Conservation (phyloP, 2,113 vertebrate species). For the Poecile atricapillus region DNA sequence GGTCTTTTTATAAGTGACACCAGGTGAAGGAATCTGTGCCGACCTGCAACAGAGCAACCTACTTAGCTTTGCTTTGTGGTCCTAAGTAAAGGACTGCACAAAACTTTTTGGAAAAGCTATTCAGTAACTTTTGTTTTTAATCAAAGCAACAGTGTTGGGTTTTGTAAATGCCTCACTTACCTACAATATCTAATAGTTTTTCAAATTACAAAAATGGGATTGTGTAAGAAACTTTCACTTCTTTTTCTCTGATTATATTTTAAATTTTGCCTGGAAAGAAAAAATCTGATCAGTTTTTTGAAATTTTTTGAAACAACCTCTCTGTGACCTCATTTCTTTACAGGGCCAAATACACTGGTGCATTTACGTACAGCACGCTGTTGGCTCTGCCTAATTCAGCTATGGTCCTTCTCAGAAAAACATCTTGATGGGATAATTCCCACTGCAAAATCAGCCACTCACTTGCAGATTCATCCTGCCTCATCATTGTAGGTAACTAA, state of each 20-base stretch:
- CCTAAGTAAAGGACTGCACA: neutral
- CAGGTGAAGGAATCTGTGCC: constrained; percentile 25
- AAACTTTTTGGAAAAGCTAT: constrained; percentile 1
- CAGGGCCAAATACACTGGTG: neutral
- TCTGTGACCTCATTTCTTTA: neutral
- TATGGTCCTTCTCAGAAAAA: neutral
- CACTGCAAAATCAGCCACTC: neutral
- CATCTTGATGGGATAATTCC: neutral
- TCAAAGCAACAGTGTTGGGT: neutral
- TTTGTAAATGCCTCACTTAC: neutral
- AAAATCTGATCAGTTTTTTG: neutral
- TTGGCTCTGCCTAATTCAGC: neutral
- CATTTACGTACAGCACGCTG: neutral
- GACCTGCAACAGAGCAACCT: constrained; percentile 45
- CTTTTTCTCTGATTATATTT: neutral
- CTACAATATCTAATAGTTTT: neutral
- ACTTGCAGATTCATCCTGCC: neutral
- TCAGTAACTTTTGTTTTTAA: neutral
- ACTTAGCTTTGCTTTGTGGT: constrained; percentile 53
- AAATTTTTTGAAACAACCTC: neutral
- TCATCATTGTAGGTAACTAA: neutral
- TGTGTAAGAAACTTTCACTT: neutral
- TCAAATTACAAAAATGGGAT: neutral
- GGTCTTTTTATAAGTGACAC: constrained; percentile 1
- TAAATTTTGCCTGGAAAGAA: neutral